These are phyloP conservation scores for Marmota monax DNA, from an alignment of 2,113 vertebrate species.

Conservation along the genomic window DNA sequence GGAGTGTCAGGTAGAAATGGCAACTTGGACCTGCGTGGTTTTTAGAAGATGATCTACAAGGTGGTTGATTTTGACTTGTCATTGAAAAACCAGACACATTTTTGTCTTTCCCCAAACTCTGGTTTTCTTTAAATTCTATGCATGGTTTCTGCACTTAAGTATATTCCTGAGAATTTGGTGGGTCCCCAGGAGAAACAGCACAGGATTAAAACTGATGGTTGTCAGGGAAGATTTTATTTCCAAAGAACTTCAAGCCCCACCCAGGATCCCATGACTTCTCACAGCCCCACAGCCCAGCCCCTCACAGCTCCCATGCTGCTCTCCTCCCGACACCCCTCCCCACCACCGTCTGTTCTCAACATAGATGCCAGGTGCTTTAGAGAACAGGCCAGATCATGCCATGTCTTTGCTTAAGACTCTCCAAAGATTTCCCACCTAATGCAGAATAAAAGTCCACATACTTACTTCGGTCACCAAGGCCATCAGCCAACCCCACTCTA, in stretches of 20 bases:
- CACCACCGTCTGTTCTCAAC: neutral
- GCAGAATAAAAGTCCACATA: neutral
- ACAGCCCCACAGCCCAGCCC: too few relatives aligned
- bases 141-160: neutral
- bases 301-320: rapidly evolving
- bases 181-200: too few relatives aligned
- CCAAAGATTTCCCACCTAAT: neutral
- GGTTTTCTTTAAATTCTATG: neutral
- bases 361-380: neutral
- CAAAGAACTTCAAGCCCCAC: neutral
- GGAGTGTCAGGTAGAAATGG: neutral
- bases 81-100: neutral
- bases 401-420: neutral
- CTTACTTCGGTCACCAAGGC: neutral
- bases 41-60: neutral
- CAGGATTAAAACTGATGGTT: neutral
- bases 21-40: neutral
- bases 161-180: neutral
- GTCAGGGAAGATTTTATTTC: neutral
- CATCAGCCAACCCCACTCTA: neutral
- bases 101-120: neutral
- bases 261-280: neutral
- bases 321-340: neutral
- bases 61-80: neutral
- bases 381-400: neutral